Conservation (phyloP, 2,113 vertebrate species). For the Elgaria multicarinata region DNA sequence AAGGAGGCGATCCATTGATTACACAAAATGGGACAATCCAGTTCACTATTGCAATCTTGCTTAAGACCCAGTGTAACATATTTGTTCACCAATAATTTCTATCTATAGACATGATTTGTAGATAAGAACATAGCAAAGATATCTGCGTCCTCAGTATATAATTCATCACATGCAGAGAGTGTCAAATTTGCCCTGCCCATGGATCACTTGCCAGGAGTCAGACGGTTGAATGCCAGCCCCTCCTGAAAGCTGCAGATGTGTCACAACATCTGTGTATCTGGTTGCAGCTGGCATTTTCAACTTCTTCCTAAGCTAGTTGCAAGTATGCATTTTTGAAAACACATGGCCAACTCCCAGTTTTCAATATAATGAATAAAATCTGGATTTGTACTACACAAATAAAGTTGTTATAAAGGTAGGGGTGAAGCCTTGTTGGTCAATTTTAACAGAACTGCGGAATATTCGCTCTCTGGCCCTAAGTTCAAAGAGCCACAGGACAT, state of each 20-base stretch:
- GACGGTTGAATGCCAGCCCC: neutral
- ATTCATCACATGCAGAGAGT: neutral
- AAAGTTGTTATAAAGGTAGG: constrained; percentile 7
- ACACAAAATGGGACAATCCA: too few relatives aligned
- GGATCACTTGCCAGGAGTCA: neutral
- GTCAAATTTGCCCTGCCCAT: neutral
- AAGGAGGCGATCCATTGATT: too few relatives aligned
- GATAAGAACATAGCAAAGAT: neutral
- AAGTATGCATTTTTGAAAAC: constrained; percentile 11
- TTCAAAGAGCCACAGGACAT: rapidly evolving
- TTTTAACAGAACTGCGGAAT: neutral
- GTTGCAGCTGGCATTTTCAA: constrained; percentile 7
- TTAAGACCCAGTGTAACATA: too few relatives aligned
- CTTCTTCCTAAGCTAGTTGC: neutral
- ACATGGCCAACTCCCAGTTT: constrained; percentile 18
- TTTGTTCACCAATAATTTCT: too few relatives aligned
- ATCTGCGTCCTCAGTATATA: neutral
- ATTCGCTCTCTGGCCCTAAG: neutral
- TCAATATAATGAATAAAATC: neutral
- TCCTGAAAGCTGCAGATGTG: neutral
- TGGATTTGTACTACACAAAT: neutral
- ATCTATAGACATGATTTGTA: too few relatives aligned
- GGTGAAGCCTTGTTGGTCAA: constrained; percentile 3
- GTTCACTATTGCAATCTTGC: too few relatives aligned
- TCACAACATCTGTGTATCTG: neutral